phyloP scores from a whole-genome alignment of 2,888 invertebrate genomes.

The Urechis unicinctus region DNA sequence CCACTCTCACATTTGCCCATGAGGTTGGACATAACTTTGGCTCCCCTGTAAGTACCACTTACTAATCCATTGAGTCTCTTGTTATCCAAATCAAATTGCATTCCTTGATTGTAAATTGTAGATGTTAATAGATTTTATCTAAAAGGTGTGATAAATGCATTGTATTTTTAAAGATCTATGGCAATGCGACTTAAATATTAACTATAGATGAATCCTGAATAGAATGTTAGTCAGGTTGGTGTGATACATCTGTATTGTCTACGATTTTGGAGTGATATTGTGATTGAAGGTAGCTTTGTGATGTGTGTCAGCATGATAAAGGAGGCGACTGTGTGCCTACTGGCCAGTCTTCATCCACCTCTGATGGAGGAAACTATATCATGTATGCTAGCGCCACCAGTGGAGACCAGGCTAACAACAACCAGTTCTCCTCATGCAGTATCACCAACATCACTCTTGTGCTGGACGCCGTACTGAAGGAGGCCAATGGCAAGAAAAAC shows the following conservation, averaged over 20 bases:
- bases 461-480: constrained; percentile 75
- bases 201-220: too few relatives aligned
- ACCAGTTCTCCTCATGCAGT: constrained; percentile 91
- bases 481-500: constrained; percentile 68
- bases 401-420: constrained; percentile 95
- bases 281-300: background rate
- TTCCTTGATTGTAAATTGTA: too few relatives aligned
- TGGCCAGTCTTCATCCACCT: constrained; percentile 57
- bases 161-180: too few relatives aligned
- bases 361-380: constrained; percentile 90
- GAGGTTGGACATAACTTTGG: constrained; percentile 99
- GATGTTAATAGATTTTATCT: too few relatives aligned
- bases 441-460: constrained; percentile 86
- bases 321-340: constrained; percentile 25
- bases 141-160: background rate
- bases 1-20: constrained; percentile 66
- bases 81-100: too few relatives aligned
- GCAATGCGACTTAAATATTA: too few relatives aligned
- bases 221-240: background rate
- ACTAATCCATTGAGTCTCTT: too few relatives aligned
- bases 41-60: constrained; percentile 21
- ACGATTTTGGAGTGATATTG: background rate
- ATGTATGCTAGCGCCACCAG: constrained; percentile 99
- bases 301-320: constrained; percentile 74
- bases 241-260: background rate